Conservation (phyloP, 1,140 invertebrate species). For the Geopemphigus sp. region DNA sequence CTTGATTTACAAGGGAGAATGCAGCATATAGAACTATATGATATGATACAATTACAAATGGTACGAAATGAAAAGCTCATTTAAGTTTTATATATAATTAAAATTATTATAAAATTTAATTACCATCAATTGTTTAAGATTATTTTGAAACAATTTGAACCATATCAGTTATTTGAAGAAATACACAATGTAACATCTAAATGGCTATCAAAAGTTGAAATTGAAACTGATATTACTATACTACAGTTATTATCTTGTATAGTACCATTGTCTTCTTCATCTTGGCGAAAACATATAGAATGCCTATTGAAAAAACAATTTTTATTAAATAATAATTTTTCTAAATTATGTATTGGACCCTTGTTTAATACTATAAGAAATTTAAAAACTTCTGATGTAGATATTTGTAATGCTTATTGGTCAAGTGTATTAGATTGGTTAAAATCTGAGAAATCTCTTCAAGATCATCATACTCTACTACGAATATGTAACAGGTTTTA, state of each 20-base stretch:
- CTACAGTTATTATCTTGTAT: constrained; percentile 35
- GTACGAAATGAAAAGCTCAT: not conserved
- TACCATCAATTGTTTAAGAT: constrained; percentile 11
- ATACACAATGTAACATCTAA: constrained; percentile 16
- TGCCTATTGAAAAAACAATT: constrained; percentile 20
- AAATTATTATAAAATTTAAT: not conserved
- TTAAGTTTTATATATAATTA: not conserved
- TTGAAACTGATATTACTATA: constrained; percentile 36
- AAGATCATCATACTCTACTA: constrained; percentile 8
- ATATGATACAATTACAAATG: constrained; percentile 44
- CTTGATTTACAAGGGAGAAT: constrained; percentile 1
- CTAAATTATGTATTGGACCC: constrained; percentile 27
- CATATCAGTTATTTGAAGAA: constrained; percentile 39
- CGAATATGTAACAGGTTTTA: constrained; percentile 38
- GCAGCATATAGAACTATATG: constrained; percentile 31
- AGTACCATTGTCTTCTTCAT: constrained; percentile 8
- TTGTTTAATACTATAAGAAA: constrained; percentile 39
- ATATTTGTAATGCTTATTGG: constrained; percentile 39
- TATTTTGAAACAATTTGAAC: constrained; percentile 39
- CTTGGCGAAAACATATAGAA: constrained; percentile 28
- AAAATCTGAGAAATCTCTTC: not conserved
- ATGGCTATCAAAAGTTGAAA: constrained; percentile 26
- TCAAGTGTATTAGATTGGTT: constrained; percentile 39
- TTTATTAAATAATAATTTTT: constrained; percentile 20
- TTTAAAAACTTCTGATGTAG: constrained; percentile 30